Evolutionary conservation across 2,888 invertebrate genomes (phyloP).

Genomic region (Drosophila dives): DNA sequence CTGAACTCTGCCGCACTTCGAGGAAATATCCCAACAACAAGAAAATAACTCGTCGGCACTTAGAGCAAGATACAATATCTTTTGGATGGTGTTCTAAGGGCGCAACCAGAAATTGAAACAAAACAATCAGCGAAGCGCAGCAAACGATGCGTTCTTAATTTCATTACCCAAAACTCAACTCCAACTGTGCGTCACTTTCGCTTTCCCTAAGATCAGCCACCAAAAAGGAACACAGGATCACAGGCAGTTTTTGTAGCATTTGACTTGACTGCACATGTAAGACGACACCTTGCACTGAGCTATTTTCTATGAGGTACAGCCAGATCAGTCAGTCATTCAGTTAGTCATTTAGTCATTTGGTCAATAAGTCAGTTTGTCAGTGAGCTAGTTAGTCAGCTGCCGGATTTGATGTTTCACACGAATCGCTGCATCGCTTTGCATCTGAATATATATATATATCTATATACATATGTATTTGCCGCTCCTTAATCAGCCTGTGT

Average conservation of each 20-base stretch:
- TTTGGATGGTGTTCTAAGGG: conserved; percentile 44
- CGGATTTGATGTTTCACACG: conserved; percentile 15
- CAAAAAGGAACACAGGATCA: conserved; percentile 3
- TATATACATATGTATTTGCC: conserved; percentile 1
- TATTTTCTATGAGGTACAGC: conserved; percentile 13
- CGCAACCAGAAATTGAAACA: conserved; percentile 75
- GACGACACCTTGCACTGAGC: conserved; percentile 63
- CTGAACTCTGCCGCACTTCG: conserved; percentile 58
- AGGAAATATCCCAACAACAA: conserved; percentile 47
- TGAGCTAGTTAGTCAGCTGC: conserved; percentile 14
- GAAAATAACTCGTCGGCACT: conserved; percentile 36
- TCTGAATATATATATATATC: neutral
- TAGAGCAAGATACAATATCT: conserved; percentile 42
- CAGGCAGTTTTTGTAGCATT: conserved; percentile 7
- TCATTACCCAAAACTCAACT: conserved; percentile 69
- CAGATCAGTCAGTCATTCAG: conserved; percentile 18
- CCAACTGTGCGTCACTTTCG: conserved; percentile 73
- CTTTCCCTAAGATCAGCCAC: conserved; percentile 42
- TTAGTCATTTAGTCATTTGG: conserved; percentile 11
- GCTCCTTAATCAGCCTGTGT: conserved; percentile 10
- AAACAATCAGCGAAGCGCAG: conserved; percentile 80
- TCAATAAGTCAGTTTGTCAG: conserved; percentile 4
- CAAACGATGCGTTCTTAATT: conserved; percentile 81
- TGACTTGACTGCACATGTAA: conserved; percentile 59
- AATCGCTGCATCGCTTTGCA: conserved; percentile 7